Conservation (phyloP, 2,888 invertebrate species). For the Cerastis rubricosa region DNA sequence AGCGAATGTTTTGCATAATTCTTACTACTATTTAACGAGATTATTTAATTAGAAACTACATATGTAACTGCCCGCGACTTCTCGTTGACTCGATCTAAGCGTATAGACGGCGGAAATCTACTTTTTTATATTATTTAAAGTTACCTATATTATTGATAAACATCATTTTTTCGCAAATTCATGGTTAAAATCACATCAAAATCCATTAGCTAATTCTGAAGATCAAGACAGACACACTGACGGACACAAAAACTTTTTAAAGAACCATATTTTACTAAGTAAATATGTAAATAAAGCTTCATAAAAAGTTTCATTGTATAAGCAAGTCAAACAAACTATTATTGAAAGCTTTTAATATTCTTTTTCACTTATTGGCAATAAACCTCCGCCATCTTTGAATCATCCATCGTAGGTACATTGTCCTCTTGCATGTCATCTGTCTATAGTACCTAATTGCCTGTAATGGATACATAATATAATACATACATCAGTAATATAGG, state of each 20-base stretch:
- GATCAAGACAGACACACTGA: background rate
- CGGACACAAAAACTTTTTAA: background rate
- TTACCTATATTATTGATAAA: no score
- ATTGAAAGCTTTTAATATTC: constrained; percentile 46
- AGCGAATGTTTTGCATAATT: no score
- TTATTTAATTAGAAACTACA: background rate
- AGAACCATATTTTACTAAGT: background rate
- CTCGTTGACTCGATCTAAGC: no score
- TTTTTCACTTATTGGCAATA: constrained; percentile 14
- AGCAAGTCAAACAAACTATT: constrained; percentile 20
- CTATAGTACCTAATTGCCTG: constrained; percentile 52
- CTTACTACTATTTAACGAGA: background rate
- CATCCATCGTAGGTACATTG: constrained; percentile 51
- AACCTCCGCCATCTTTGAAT: constrained; percentile 41
- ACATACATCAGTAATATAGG: constrained; percentile 15
- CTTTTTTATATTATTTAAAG: no score
- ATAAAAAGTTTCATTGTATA: background rate
- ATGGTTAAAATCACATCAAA: background rate
- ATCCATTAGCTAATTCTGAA: background rate
- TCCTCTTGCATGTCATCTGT: constrained; percentile 48
- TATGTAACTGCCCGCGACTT: no score
- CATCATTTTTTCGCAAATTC: background rate
- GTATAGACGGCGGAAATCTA: no score
- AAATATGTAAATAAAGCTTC: background rate
- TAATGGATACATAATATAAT: constrained; percentile 42